Evolutionary conservation across 2,888 invertebrate genomes (phyloP), one percentile per base, ranked within the genome.

Genomic region (Philonicus albiceps): DNA sequence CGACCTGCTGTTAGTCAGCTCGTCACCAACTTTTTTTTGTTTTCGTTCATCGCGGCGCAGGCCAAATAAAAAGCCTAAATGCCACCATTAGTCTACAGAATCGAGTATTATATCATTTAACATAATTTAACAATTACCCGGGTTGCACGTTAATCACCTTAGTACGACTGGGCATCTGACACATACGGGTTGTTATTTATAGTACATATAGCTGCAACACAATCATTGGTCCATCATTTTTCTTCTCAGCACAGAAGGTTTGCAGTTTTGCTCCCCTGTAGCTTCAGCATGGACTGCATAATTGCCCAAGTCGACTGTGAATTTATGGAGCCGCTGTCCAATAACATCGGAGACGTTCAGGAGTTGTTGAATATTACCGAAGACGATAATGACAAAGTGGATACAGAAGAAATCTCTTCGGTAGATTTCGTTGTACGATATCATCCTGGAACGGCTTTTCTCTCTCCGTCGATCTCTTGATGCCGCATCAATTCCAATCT

Each of bases 111-210:
- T 83, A 72, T 83, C 43, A 83, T 72, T 83, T 83, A 72, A 34
- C 37, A 83, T 81, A 81, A 81, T 81, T 81, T 81, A 81, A 81
- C 81, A 81, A 81, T 81, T 81, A 81, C 81, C 30, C 31, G 30
- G 64, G 64, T 8, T 22, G 64, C 22, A 64, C 22, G 64, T 64
- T 64, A 53, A 53, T 53, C 53, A 53, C 53, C 3, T 16, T 43
- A 43, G 40, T 43, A 49, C 64, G 22, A 16, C 40, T 16, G 27
- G 78, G 22, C 30, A 31, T 74, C 34, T 74, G 55, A 22, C 8
- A 3, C 27, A 22, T 1, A 30, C 2, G 11, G 31, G 74, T 3
- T 19, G 6, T 16, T 43, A 43, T 43, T 13, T 43, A 43, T 43
- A 11, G 37, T 4, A 31, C 2, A 31, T 31, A 31, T 16, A 3